Evolutionary conservation across 2,113 vertebrate genomes (phyloP).

Genomic region (Scomber scombrus): DNA sequence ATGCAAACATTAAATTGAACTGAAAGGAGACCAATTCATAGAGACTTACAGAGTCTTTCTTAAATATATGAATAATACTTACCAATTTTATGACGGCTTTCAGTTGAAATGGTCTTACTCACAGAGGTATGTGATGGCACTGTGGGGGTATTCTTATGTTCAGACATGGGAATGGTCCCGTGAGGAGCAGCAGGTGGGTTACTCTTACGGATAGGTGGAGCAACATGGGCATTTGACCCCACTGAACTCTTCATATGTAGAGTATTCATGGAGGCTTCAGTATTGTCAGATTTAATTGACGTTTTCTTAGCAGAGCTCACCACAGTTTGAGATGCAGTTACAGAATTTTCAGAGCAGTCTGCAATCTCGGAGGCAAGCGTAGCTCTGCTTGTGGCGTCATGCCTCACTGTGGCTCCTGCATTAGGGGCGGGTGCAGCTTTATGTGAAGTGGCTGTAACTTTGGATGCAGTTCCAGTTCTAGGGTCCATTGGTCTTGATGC

Average conservation of each 20-base stretch:
- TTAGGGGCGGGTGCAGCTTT: neutral
- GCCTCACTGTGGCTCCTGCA: neutral
- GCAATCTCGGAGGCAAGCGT: neutral
- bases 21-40: neutral
- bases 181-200: neutral
- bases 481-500: neutral
- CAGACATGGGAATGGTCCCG: neutral
- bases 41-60: neutral
- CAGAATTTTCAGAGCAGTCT: too few relatives aligned
- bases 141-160: neutral
- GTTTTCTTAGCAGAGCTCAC: neutral
- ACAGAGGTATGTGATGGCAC: neutral
- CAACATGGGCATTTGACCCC: neutral
- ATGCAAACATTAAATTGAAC: neutral
- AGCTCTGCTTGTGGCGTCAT: neutral
- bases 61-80: constrained; percentile 9
- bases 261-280: neutral
- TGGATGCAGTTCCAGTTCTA: neutral
- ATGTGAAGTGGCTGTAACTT: neutral
- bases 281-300: neutral
- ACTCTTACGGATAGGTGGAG: neutral
- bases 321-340: neutral
- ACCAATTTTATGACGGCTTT: constrained; percentile 47
- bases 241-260: neutral
- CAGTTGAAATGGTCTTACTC: neutral